Percentiles rank a stretch among this genome's conserved stretches.
These are phyloP conservation scores for Noctilio leporinus DNA, from an alignment of 2,113 vertebrate species.

Conservation along the genomic window DNA sequence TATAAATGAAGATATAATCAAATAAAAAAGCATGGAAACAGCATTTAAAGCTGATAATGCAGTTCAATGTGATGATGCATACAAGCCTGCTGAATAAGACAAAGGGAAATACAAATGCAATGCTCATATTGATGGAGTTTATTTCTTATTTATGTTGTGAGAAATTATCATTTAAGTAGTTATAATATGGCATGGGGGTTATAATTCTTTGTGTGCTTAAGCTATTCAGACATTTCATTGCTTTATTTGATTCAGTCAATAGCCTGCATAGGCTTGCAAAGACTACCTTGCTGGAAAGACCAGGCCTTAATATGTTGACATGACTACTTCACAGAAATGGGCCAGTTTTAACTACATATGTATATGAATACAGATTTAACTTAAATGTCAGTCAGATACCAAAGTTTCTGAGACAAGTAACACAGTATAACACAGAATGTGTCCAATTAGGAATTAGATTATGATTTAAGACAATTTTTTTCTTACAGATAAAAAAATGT, in stretches of 20 bases:
- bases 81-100: not conserved
- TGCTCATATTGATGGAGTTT: not conserved
- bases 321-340: not conserved
- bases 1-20: constrained; percentile 43
- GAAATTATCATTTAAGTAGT: not conserved
- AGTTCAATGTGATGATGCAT: not conserved
- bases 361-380: not conserved
- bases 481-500: not conserved
- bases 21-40: constrained; percentile 30
- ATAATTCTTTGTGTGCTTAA: not conserved
- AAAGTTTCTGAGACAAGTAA: not conserved
- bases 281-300: not conserved
- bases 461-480: not conserved
- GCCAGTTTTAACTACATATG: not conserved
- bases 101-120: not conserved
- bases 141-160: constrained; percentile 18
- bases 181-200: not conserved
- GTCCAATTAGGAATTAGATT: not conserved
- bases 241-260: not conserved
- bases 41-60: not conserved
- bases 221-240: not conserved
- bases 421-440: not conserved
- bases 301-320: not conserved
- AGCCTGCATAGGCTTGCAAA: not conserved
- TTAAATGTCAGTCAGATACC: not conserved